phyloP scores from a whole-genome alignment of 1,140 invertebrate genomes.

The Neodiprion pinetum region DNA sequence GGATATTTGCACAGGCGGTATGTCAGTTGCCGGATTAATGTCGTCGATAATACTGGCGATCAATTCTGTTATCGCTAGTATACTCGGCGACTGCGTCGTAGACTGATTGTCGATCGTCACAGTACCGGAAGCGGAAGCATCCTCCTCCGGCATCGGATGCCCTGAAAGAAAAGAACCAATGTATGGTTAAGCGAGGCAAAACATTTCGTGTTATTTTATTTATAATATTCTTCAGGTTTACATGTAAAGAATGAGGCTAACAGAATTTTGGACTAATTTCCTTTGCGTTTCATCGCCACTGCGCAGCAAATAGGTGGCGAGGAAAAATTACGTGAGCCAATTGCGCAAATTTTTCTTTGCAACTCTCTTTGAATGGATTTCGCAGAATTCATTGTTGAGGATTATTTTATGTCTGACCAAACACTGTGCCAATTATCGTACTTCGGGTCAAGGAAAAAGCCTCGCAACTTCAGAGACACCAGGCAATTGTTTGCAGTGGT shows the following conservation, averaged over 20 bases:
- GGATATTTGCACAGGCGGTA: constrained; percentile 33
- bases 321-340: no score
- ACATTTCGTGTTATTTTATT: no score
- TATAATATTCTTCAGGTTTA: no score
- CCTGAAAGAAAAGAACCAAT: background rate
- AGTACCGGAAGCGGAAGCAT: background rate
- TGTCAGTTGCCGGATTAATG: constrained; percentile 42
- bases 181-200: no score
- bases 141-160: background rate
- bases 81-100: background rate
- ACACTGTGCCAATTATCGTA: background rate
- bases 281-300: background rate
- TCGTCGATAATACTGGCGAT: constrained; percentile 24
- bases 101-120: background rate
- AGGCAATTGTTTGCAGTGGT: background rate
- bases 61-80: background rate
- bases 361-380: background rate
- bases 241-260: no score
- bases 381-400: background rate
- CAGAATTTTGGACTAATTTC: background rate
- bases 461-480: background rate
- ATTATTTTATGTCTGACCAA: background rate
- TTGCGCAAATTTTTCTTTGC: background rate
- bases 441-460: background rate
- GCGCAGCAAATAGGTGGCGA: background rate